phyloP scores from a whole-genome alignment of 2,888 invertebrate species.

The Chrysina gloriosa region DNA sequence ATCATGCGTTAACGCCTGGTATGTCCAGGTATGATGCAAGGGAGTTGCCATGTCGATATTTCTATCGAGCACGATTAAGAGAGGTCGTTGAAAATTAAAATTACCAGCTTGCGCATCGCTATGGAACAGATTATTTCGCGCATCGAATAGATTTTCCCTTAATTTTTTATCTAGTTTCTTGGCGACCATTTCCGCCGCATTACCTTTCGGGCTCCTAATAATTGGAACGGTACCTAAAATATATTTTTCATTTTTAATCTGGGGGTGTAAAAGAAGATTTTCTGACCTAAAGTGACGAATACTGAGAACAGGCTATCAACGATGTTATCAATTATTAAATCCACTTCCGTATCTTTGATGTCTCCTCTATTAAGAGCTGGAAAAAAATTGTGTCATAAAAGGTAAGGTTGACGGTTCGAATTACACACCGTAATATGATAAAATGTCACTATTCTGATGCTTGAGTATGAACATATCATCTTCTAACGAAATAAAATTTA shows the following conservation, averaged over 20 bases:
- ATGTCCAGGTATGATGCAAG: conserved; percentile 99
- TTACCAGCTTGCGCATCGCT: conserved; percentile 82
- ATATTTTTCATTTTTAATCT: too few relatives aligned
- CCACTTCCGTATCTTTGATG: conserved; percentile 96
- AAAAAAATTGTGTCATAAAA: conserved; percentile 55
- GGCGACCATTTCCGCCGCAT: conserved; percentile 98
- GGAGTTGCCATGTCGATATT: conserved; percentile 98
- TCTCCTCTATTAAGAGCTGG: conserved; percentile 92
- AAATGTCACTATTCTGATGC: conserved; percentile 89
- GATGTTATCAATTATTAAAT: conserved; percentile 90
- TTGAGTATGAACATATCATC: conserved; percentile 96
- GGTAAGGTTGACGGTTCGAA: not conserved
- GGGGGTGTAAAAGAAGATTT: conserved; percentile 54
- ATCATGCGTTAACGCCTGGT: conserved; percentile 98
- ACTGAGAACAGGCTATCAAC: conserved; percentile 98
- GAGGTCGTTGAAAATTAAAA: conserved; percentile 91
- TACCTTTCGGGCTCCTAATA: conserved; percentile 91
- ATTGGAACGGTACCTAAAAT: conserved; percentile 83
- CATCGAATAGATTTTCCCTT: conserved; percentile 95
- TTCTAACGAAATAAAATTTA: conserved; percentile 97
- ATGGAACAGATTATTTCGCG: conserved; percentile 94
- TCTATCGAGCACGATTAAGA: conserved; percentile 91
- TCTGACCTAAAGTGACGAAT: conserved; percentile 93
- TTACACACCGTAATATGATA: conserved; percentile 90
- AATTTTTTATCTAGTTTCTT: conserved; percentile 97